Conservation (phyloP, 1,140 invertebrate genomes). For the Magallana ariakensis region DNA sequence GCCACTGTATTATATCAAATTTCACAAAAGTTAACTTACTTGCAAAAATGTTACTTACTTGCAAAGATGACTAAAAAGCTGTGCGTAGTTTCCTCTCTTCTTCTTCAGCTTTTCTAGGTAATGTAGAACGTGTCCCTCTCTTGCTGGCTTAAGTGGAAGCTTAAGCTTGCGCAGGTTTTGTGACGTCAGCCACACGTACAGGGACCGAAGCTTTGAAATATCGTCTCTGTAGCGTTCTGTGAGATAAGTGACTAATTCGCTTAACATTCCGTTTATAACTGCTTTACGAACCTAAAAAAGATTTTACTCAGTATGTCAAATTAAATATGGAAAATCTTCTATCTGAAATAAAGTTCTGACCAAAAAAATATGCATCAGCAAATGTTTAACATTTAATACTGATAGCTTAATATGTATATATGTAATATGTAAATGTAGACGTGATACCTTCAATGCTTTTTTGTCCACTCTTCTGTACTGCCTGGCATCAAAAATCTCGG, state of each 20-base stretch:
- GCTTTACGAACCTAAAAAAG: constrained; percentile 31
- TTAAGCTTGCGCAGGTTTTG: constrained; percentile 59
- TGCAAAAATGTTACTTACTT: constrained; percentile 61
- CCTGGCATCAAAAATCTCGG: constrained; percentile 59
- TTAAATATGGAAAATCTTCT: no score
- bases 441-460: constrained; percentile 53
- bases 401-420: no score
- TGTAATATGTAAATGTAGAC: no score
- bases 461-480: constrained; percentile 59
- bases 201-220: constrained; percentile 67
- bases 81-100: constrained; percentile 71
- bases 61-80: constrained; percentile 71
- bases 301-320: no score
- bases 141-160: constrained; percentile 54
- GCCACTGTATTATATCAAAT: no score
- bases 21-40: no score
- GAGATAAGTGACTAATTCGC: constrained; percentile 58
- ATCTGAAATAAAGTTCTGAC: no score
- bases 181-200: constrained; percentile 73
- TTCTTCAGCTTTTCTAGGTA: constrained; percentile 72
- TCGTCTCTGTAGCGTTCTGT: constrained; percentile 60
- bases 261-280: not conserved
- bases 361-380: no score
- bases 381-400: no score
- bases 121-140: constrained; percentile 58